These are phyloP conservation scores for Sinodicranocentrus sp. DNA, from an alignment of 2,888 invertebrate species.

Conservation along the genomic window DNA sequence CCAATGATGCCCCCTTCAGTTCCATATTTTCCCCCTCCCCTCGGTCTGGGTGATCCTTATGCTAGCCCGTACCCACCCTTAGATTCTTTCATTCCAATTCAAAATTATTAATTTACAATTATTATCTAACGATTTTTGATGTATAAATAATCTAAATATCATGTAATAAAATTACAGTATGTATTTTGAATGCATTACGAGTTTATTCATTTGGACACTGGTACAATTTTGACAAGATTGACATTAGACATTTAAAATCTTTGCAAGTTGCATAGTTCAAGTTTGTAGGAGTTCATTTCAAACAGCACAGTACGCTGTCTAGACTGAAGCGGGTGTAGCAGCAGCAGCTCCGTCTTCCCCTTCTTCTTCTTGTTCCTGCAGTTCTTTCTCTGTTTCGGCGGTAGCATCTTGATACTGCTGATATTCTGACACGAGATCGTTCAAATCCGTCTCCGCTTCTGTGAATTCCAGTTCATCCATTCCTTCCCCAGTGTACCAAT, in stretches of 20 bases:
- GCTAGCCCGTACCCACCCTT: slow-evolving; percentile 14
- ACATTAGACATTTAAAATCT: not conserved
- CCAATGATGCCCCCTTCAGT: slow-evolving; percentile 54
- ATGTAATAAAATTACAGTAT: too few species aligned
- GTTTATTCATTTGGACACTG: not conserved
- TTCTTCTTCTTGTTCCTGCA: slow-evolving; percentile 40
- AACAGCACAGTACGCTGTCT: not conserved
- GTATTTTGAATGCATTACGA: not conserved
- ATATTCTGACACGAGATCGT: slow-evolving; percentile 80
- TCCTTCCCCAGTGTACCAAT: slow-evolving; percentile 81
- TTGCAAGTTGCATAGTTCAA: too few species aligned
- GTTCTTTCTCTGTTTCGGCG: slow-evolving; percentile 24
- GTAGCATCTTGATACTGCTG: slow-evolving; percentile 79
- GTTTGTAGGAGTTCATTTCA: too few species aligned
- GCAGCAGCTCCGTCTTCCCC: not conserved
- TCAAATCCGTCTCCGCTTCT: slow-evolving; percentile 82
- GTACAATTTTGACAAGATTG: slow-evolving; percentile 4
- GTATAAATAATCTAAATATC: too few species aligned
- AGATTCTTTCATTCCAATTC: slow-evolving; percentile 25
- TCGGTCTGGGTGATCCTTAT: slow-evolving; percentile 10
- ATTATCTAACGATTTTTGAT: too few species aligned
- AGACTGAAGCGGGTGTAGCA: not conserved
- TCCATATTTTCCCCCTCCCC: slow-evolving; percentile 40
- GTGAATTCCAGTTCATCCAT: slow-evolving; percentile 83
- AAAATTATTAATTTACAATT: slow-evolving; percentile 40